Conservation (phyloP, 2,888 invertebrate genomes). For the Chalcosyrphus nemorum region DNA sequence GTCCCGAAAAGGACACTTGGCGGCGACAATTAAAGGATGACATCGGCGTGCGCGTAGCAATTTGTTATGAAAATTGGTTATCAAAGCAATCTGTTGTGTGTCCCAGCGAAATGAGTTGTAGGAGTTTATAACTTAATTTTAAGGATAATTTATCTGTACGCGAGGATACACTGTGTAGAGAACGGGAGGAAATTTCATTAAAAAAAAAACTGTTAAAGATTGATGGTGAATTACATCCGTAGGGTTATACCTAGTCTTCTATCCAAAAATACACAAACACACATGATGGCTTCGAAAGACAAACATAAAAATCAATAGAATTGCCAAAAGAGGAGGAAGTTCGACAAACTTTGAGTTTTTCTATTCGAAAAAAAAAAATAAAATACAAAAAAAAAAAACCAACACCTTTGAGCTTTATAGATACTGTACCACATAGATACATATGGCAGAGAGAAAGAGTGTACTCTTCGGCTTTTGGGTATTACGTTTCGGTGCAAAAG, state of each 20-base stretch:
- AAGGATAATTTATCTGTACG: not conserved
- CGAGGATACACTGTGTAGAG: not conserved
- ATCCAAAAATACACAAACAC: not conserved
- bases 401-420: not conserved
- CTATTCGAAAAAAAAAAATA: not conserved
- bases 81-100: slow-evolving; percentile 43
- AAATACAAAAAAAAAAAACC: not conserved
- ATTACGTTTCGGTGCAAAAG: not conserved
- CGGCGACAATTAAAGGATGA: slow-evolving; percentile 33
- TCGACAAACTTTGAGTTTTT: slow-evolving; percentile 6
- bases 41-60: not conserved
- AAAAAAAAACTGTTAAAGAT: slow-evolving; percentile 21
- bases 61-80: slow-evolving; percentile 24
- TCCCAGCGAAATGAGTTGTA: not conserved
- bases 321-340: not conserved
- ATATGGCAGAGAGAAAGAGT: not conserved
- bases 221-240: slow-evolving; percentile 11
- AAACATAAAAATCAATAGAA: not conserved
- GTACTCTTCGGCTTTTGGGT: slow-evolving; percentile 17
- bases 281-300: not conserved
- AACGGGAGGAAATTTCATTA: no score
- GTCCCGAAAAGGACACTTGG: not conserved
- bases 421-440: not conserved
- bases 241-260: not conserved
- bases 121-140: slow-evolving; percentile 17